Conservation (phyloP, 2,113 vertebrate genomes). For the Neolamprologus fasciatus region DNA sequence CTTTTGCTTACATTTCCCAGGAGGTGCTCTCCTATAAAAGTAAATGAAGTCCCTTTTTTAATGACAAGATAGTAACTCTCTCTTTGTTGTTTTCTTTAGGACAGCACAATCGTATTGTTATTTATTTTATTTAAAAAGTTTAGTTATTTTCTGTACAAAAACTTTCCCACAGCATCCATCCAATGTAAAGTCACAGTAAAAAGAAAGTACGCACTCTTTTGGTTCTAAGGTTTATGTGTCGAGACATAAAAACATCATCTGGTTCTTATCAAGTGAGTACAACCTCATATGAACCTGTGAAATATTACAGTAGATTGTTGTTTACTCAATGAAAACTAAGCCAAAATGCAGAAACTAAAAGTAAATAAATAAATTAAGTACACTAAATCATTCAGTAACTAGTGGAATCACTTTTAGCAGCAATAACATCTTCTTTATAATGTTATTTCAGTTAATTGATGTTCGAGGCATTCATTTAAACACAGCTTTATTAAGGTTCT, state of each 20-base stretch:
- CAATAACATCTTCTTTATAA: not conserved
- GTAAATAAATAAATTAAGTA: not conserved
- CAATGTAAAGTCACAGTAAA: not conserved
- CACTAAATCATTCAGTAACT: not conserved
- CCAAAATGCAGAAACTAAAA: not conserved
- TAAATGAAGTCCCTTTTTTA: not conserved
- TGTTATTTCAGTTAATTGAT: not conserved
- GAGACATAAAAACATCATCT: not conserved
- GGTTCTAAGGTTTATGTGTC: not conserved
- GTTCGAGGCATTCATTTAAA: fast-evolving
- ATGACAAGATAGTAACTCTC: not conserved
- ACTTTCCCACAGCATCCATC: not conserved
- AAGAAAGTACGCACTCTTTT: not conserved
- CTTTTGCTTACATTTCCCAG: constrained; percentile 78
- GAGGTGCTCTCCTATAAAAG: constrained; percentile 74
- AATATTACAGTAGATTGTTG: not conserved
- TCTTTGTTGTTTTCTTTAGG: not conserved
- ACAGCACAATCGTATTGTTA: not conserved
- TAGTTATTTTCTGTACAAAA: not conserved
- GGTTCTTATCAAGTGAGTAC: not conserved
- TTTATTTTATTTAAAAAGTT: not conserved
- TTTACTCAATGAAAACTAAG: not conserved
- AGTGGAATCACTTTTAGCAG: not conserved
- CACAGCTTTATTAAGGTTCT: not conserved
- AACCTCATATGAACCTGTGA: not conserved